Conservation (phyloP, 2,888 invertebrate species). For the Salticus scenicus region DNA sequence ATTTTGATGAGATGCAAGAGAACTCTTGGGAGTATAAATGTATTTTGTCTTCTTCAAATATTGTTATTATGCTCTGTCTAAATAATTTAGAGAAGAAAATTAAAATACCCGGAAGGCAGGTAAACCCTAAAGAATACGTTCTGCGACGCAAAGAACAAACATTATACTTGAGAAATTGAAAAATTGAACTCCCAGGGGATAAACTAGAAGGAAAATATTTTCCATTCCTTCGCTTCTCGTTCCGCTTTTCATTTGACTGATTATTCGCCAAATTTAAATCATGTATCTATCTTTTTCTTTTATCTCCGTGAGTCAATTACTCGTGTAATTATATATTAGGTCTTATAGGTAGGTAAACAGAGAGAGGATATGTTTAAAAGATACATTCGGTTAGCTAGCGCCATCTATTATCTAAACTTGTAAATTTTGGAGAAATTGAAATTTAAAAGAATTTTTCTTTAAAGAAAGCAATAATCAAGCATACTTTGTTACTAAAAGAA, state of each 20-base stretch:
- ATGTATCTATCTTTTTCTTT: not conserved
- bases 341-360: not conserved
- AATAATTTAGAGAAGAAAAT: conserved; percentile 51
- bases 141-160: not conserved
- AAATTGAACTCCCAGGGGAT: conserved; percentile 43
- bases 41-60: not conserved
- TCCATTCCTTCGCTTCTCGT: not conserved
- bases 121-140: conserved; percentile 10
- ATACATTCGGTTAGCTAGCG: conserved; percentile 7
- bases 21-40: not conserved
- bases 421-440: too few species aligned
- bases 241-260: conserved; percentile 22
- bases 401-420: conserved; percentile 46
- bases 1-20: conserved; percentile 1
- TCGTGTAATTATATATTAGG: conserved; percentile 43
- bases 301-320: conserved; percentile 35
- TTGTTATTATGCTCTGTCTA: conserved; percentile 18
- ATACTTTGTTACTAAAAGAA: too few species aligned
- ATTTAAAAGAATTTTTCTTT: too few species aligned
- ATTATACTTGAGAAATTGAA: conserved; percentile 1
- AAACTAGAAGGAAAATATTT: conserved; percentile 40
- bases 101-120: conserved; percentile 34
- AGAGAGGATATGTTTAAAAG: not conserved
- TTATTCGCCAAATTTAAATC: conserved; percentile 49
- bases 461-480: too few species aligned